Base-by-base conservation (phyloP, 2,797 vertebrate species). In the Sus cebifrons region DNA sequence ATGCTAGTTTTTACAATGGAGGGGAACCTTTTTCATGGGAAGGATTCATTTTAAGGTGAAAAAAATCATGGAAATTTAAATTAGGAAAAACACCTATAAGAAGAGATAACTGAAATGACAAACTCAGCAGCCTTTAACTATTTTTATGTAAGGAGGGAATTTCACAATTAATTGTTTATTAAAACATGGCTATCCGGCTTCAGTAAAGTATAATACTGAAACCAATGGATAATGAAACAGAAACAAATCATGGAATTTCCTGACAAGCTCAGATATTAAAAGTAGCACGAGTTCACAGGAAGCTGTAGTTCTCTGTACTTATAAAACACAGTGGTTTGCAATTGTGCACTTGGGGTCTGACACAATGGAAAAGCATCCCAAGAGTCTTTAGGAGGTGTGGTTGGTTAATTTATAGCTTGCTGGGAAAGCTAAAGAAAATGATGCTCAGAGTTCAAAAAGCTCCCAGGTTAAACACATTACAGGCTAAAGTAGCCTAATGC, bases 401-500 rank as follows among this genome's bases (percentile, higher is more conserved):
- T 25, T 32, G 7, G 65, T 89, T 94, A 74, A 93, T 89, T 96
- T 94, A 94, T 17, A 89, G 81, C 89, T 96, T 81, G 21, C 65
- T 82, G 84, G 70, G 60, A 67, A 71, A 86, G 60, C 23, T 23
- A 36, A 93, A 91, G 84, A 91, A 75, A 91, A 54, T 21, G 68
- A 88, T 73, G 54, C 36, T 85, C 67, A 12, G 74, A 60, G 89
- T 75, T 83, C 79, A 89, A 64, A 96, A 93, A 93, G 78, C 65
- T 71, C 67, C 60, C 25, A 18, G 75, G 90, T 86, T 86, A 93
- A 95, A 85, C 32, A 58, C 23, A 62, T 60, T 5, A 40, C 49
- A 75, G 29, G 32, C 68, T 77, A 36, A 58, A 79, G 54, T 36
- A 64, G 32, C 20, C 82, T 60, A 75, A 86, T 36, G 79, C 67